Base-by-base conservation (phyloP, 2,113 vertebrate species). In the Eulemur macaco region DNA sequence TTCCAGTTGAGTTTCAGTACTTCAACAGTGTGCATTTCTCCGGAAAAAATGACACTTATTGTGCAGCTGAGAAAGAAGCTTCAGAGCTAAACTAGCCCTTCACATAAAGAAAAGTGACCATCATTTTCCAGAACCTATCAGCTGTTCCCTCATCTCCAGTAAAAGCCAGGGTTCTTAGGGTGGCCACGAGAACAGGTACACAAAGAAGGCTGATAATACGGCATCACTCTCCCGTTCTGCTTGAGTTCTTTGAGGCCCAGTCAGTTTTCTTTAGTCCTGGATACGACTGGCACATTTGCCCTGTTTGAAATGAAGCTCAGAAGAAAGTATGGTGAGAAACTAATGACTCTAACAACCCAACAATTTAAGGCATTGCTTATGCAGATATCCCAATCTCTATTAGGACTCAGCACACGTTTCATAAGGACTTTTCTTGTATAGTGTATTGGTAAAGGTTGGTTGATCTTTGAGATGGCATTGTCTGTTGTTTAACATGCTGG, bases 281-380 rank as follows among this genome's bases (percentile, higher is more conserved):
- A 42, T 31, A 31, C 86, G 39, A 77, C 15, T 6, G 25, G 52
- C 31, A 88, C 18, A 27, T 68, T 86, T 82, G 39, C 68, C 23
- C 18, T 91, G 0, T 87, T 96, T 86, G 69, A 91, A 94, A 88
- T 86, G 56, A 94, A n/a, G 13, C 12, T 34, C 25, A 76, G 39
- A 69, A 92, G 78, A 95, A 93, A 69, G 8, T 39, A 34, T n/a
- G 15, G 25, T 58, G 5, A 88, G 71, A 96, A 78, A 52, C 10
- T 52, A 91, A 50, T 74, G 12, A 27, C 23, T 66, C 0, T 87
- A 20, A 47, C 58, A 82, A 64, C 73, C 66, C 45, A 58, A 50
- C 3, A 86, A 27, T 80, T 54, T 90, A 77, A 94, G 39, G 8
- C 31, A n/a, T 87, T 58, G 37, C 64, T 52, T 73, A 39, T 54